phyloP scores from a whole-genome alignment of 2,113 vertebrate genomes.

The Psilopogon haemacephalus region DNA sequence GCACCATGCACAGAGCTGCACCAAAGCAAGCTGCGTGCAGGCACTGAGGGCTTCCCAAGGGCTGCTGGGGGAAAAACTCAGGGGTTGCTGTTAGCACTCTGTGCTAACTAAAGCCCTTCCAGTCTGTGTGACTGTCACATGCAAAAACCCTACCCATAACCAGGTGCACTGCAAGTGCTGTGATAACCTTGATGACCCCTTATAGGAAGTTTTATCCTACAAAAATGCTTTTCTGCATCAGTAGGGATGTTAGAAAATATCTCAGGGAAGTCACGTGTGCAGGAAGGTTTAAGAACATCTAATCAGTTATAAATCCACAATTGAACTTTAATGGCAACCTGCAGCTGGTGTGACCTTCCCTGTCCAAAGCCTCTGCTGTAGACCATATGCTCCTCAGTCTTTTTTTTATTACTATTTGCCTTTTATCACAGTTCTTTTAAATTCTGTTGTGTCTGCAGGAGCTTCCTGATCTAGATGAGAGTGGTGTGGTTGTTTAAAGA shows the following conservation, averaged over 20 bases:
- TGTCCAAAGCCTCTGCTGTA: neutral
- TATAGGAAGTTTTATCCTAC: neutral
- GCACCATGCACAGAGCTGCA: no score
- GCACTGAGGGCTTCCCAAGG: neutral
- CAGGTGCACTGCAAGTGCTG: neutral
- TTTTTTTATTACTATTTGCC: neutral
- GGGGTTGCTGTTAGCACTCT: neutral
- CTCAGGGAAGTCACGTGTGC: neutral
- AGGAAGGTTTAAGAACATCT: neutral
- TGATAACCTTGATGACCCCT: neutral
- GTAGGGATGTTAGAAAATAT: neutral
- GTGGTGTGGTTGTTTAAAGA: neutral
- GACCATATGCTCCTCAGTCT: neutral
- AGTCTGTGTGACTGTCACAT: accelerated
- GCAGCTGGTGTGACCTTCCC: neutral
- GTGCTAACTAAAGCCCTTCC: neutral
- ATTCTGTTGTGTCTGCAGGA: neutral
- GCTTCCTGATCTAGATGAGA: neutral
- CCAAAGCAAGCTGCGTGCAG: neutral
- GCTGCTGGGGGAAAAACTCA: neutral
- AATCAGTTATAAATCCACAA: neutral
- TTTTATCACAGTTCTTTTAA: neutral
- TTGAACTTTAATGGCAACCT: neutral
- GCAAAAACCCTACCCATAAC: neutral
- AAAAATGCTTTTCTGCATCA: neutral